These are phyloP conservation scores for Lepidurus couesii DNA, from an alignment of 1,140 invertebrate genomes.

Conservation along the genomic window DNA sequence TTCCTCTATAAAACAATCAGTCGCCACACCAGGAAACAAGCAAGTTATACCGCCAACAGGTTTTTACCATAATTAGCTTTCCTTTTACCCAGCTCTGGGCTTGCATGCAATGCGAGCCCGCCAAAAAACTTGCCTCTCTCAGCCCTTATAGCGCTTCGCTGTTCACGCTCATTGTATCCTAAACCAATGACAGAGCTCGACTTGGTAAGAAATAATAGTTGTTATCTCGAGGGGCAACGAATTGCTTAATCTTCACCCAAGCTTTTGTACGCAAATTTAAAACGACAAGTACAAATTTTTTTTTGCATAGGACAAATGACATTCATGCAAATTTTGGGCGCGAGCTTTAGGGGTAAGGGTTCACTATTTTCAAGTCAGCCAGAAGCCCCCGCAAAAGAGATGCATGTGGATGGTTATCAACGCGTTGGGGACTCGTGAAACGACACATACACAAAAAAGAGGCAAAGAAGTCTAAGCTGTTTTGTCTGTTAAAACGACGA, in stretches of 20 bases:
- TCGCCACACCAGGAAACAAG: slow-evolving; percentile 14
- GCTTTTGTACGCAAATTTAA: not conserved
- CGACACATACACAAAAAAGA: not conserved
- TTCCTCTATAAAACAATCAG: slow-evolving; percentile 22
- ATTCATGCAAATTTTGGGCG: not conserved
- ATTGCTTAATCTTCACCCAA: not conserved
- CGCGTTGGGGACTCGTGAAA: not conserved
- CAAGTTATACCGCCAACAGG: not conserved
- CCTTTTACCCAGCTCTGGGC: not conserved
- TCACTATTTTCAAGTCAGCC: not conserved
- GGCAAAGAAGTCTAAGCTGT: not conserved
- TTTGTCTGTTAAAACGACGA: slow-evolving; percentile 16
- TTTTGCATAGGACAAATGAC: not conserved
- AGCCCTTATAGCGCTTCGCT: not conserved
- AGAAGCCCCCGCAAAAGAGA: not conserved
- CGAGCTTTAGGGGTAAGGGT: not conserved
- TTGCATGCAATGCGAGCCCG: not conserved
- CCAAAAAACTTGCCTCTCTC: not conserved
- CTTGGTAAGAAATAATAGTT: not conserved
- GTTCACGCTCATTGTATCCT: not conserved
- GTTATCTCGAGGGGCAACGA: not conserved
- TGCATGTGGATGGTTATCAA: slow-evolving; percentile 18
- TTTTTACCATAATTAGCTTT: not conserved
- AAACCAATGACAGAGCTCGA: not conserved
- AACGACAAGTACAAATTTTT: not conserved